These are phyloP conservation scores for Aulostomus chinensis DNA, from an alignment of 2,797 vertebrate genomes.

Conservation along the genomic window DNA sequence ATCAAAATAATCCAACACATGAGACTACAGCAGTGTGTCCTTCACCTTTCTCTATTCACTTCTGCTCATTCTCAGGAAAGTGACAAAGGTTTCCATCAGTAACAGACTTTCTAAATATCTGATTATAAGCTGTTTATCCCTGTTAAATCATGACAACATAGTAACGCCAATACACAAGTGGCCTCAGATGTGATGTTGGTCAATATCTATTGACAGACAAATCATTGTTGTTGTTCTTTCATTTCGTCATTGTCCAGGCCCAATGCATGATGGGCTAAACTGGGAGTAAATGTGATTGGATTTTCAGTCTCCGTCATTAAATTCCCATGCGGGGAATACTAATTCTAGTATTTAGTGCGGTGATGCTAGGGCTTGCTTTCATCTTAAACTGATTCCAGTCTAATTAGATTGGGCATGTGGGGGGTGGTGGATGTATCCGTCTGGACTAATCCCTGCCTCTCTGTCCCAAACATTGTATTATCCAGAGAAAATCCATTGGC, in stretches of 20 bases:
- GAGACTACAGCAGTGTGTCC: neutral
- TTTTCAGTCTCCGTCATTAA: constrained; percentile 82
- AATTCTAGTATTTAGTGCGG: constrained; percentile 85
- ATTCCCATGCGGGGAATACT: constrained; percentile 87
- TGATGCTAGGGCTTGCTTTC: constrained; percentile 83
- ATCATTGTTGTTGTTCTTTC: constrained; percentile 81
- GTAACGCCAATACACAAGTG: constrained; percentile 72
- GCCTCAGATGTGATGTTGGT: constrained; percentile 75
- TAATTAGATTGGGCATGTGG: constrained; percentile 87
- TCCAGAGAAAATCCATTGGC: constrained; percentile 84
- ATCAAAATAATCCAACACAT: too few species aligned
- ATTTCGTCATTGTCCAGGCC: constrained; percentile 73
- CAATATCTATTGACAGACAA: constrained; percentile 82
- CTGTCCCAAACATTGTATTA: constrained; percentile 84
- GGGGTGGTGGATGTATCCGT: constrained; percentile 83
- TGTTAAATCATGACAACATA: constrained; percentile 76
- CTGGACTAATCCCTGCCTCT: constrained; percentile 84
- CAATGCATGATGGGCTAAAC: constrained; percentile 74
- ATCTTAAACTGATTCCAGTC: constrained; percentile 86
- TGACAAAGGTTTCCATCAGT: constrained; percentile 62
- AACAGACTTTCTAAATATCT: constrained; percentile 73
- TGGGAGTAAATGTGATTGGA: constrained; percentile 81
- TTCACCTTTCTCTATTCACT: constrained; percentile 4
- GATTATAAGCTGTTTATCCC: constrained; percentile 80
- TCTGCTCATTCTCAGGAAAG: constrained; percentile 17